These are phyloP conservation scores for Shinisaurus crocodilurus DNA, from an alignment of 2,113 vertebrate genomes.

Conservation along the genomic window DNA sequence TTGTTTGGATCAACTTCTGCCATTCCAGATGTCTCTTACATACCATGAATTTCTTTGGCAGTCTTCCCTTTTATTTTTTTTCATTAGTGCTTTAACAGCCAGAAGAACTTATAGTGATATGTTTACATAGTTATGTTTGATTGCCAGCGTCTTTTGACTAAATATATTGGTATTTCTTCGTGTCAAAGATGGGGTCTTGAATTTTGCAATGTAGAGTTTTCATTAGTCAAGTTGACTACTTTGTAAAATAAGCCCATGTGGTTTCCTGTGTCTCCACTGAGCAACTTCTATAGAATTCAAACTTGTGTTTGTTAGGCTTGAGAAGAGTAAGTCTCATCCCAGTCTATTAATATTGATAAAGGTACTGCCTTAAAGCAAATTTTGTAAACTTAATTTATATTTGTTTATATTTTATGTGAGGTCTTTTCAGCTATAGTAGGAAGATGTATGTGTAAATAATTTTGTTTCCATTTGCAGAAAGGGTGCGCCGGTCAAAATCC, in stretches of 20 bases:
- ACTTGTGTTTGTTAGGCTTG: not conserved
- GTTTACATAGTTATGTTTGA: not conserved
- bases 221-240: not conserved
- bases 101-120: not conserved
- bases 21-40: slow-evolving; percentile 25
- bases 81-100: not conserved
- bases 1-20: slow-evolving; percentile 20
- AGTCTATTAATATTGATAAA: not conserved
- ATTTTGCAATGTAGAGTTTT: not conserved
- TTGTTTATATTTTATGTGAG: not conserved
- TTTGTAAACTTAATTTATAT: not conserved
- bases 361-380: not conserved
- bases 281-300: not conserved
- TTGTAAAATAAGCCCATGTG: not conserved
- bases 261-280: not conserved
- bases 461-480: not conserved
- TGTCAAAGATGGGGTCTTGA: not conserved
- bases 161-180: not conserved
- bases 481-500: not conserved
- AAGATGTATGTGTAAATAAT: not conserved
- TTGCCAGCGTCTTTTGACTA: not conserved
- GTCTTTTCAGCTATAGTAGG: not conserved
- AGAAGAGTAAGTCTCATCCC: not conserved
- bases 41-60: slow-evolving; percentile 22
- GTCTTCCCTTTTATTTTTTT: not conserved